These are phyloP conservation scores for Diloba caeruleocephala DNA, from an alignment of 2,888 invertebrate genomes.

Conservation along the genomic window DNA sequence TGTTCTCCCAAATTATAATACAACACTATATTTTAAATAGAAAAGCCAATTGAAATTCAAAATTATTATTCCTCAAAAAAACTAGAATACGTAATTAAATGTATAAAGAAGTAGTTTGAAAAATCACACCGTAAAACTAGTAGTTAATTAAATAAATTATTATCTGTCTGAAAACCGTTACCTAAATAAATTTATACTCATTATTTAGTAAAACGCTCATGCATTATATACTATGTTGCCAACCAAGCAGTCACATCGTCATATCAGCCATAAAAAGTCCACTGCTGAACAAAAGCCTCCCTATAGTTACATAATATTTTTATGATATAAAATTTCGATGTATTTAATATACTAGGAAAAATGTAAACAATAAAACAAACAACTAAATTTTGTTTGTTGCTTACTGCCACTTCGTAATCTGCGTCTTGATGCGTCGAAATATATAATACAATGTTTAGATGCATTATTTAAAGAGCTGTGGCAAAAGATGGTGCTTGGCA, in stretches of 20 bases:
- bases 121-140: no score
- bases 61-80: no score
- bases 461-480: slow-evolving; percentile 23
- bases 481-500: no score
- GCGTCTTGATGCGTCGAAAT: slow-evolving; percentile 11
- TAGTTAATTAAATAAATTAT: no score
- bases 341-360: slow-evolving; percentile 10
- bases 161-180: slow-evolving; percentile 33
- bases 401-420: slow-evolving; percentile 2
- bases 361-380: slow-evolving; percentile 1
- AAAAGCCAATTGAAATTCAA: not conserved
- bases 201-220: slow-evolving; percentile 20
- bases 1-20: no score
- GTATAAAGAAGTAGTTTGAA: no score
- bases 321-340: slow-evolving; percentile 12
- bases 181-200: slow-evolving; percentile 31
- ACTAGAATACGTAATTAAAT: no score
- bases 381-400: slow-evolving; percentile 1
- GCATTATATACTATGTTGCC: slow-evolving; percentile 11
- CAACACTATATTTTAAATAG: no score
- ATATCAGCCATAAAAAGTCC: no score
- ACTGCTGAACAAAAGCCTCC: no score
- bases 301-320: slow-evolving; percentile 10
- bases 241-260: slow-evolving; percentile 7
- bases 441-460: slow-evolving; percentile 12